Evolutionary conservation across 2,888 invertebrate species (phyloP), one percentile per base, ranked within the genome.

Genomic region (Melangyna quadrimaculata): DNA sequence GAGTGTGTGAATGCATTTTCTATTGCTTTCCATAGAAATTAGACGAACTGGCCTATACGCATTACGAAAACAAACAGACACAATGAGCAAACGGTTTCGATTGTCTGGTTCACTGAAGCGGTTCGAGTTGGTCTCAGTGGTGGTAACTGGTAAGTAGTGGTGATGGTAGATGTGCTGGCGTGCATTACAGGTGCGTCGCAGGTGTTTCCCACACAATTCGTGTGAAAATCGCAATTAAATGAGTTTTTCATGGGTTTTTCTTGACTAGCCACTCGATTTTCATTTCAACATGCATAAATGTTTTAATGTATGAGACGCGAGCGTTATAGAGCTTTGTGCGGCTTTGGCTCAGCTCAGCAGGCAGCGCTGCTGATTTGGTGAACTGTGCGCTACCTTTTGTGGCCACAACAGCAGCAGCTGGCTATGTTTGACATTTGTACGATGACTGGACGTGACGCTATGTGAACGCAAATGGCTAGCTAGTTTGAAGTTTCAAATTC

Each of bases 191-290:
- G 90, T 90, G 90, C 90, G 90, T 90, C 90, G 90, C 90, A 90
- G 90, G 90, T 90, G 90, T 90, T 90, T 90, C 90, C 90, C 90
- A 90, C 88, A 87, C 87, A 87, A 83, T 90, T 90, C 90, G 90
- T 90, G 90, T 90, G 90, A 90, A 90, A 90, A 90, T 90, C 89
- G 89, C 90, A 90, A 90, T 90, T 90, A 90, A 90, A 89, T 90
- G 90, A 89, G 88, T 89, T 90, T 90, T 89, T 89, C 87, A 77
- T 69, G 86, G 73, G 77, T 69, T 86, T 86, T 86, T 81, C 86
- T 81, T 70, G 65, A 45, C 77, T 69, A 69, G 70, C 65, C 69
- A 75, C 71, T 86, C 57, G 81, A 63, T 81, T 81, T 78, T 77
- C 69, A 73, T 77, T 81, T 73, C 37, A 63, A 65, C 74, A 53